Evolutionary conservation across 2,113 vertebrate species (phyloP), one percentile per base, ranked within the genome.

Genomic region (Hypomesus transpacificus): DNA sequence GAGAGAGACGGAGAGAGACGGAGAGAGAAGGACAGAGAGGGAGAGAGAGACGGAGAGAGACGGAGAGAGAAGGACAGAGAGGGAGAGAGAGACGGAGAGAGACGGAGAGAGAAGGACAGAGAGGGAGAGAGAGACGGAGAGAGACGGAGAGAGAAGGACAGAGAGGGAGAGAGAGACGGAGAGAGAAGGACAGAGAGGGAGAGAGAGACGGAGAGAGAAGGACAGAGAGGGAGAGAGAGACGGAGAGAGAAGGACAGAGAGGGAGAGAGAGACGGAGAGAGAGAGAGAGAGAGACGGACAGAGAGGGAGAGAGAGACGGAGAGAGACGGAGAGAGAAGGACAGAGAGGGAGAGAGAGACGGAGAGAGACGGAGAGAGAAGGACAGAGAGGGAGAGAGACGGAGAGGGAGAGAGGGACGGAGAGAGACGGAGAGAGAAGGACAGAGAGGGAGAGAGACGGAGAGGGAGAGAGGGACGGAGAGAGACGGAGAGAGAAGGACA

Each of bases 21-120:
- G 59, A 64, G 14, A 20, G 11, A 62, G 39, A 39, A 50, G 26
- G 17, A 56, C 16, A 52, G 7, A 34, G 31, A 61, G 46, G 21
- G 20, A 22, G 14, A 20, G 1, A 66, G 14, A 54, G 22, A 31
- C 0, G 68, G n/a, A 60, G 24, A 24, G 24, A 24, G 24, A 24
- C 1, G 2, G 24, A 24, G 24, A 24, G 24, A 24, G 24, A 24
- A 24, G 24, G 24, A 28, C 6, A 68, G 68, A 70, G 22, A 66
- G 14, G 53, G 14, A 39, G 18, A 66, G 34, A 56, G 9, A 24
- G 24, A 24, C 65, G 8, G 53, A 16, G 56, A 58, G 56, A 16
- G 56, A 58, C n/a, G 54, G 66, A 62, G 14, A 69, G 14, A 74
- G 17, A 70, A 17, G 13, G 31, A 34, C 4, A 34, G 31, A 57